These are phyloP conservation scores for Protonibea diacanthus DNA, from an alignment of 2,797 vertebrate species.

Conservation along the genomic window DNA sequence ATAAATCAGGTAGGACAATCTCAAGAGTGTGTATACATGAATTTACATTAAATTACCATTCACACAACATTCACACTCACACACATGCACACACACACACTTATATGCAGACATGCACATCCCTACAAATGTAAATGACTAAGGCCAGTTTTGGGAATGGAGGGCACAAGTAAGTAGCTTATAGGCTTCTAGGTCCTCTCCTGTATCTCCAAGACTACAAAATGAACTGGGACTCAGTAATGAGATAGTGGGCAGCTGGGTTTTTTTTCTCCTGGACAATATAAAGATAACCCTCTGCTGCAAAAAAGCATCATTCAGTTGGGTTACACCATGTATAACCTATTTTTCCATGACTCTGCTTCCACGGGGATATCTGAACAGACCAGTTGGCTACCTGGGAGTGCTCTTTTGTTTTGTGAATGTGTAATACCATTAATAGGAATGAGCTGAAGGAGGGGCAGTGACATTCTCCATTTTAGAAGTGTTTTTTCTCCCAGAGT, in stretches of 20 bases:
- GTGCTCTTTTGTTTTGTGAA: slow-evolving; percentile 60
- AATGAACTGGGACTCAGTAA: slow-evolving; percentile 64
- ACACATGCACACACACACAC: slow-evolving; percentile 45
- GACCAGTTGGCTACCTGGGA: slow-evolving; percentile 56
- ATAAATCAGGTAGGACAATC: slow-evolving; percentile 83
- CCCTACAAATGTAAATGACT: slow-evolving; percentile 82
- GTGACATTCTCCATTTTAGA: slow-evolving; percentile 75
- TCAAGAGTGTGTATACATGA: slow-evolving; percentile 74
- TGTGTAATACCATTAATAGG: slow-evolving; percentile 61
- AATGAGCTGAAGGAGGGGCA: slow-evolving; percentile 79
- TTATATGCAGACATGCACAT: slow-evolving; percentile 64
- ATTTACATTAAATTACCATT: slow-evolving; percentile 58
- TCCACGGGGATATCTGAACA: slow-evolving; percentile 49
- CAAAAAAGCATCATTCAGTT: slow-evolving; percentile 54
- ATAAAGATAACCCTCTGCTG: slow-evolving; percentile 38
- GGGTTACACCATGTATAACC: slow-evolving; percentile 40
- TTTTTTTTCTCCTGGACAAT: slow-evolving; percentile 36
- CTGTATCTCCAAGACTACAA: slow-evolving; percentile 79
- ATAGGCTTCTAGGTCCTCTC: slow-evolving; percentile 81
- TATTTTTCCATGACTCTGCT: slow-evolving; percentile 34
- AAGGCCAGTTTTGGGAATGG: slow-evolving; percentile 86
- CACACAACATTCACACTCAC: slow-evolving; percentile 55
- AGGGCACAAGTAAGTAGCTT: slow-evolving; percentile 82
- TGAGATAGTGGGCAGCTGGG: slow-evolving; percentile 69
- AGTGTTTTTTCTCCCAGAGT: slow-evolving; percentile 75